phyloP scores from a whole-genome alignment of 2,797 vertebrate genomes.

The Cynopterus sphinx region DNA sequence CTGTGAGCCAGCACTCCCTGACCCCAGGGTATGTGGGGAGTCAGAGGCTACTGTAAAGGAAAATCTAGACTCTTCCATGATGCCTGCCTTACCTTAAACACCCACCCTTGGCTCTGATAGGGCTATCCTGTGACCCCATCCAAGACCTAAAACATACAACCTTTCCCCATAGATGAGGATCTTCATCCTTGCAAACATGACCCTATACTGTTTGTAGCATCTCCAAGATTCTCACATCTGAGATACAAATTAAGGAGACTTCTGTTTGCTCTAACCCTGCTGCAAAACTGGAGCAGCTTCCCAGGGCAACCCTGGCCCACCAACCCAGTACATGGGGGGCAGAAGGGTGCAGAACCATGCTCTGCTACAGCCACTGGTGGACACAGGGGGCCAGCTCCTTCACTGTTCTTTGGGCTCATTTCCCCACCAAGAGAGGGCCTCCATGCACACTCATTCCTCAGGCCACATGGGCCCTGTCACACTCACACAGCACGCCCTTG shows the following conservation, averaged over 20 bases:
- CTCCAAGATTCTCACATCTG: constrained; percentile 37
- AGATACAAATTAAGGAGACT: constrained; percentile 36
- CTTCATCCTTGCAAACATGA: constrained; percentile 40
- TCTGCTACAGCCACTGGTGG: constrained; percentile 32
- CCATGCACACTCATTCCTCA: constrained; percentile 77
- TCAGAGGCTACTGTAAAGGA: constrained; percentile 24
- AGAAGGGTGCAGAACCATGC: constrained; percentile 12
- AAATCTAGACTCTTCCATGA: background rate
- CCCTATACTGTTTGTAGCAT: background rate
- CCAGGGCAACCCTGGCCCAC: constrained; percentile 20
- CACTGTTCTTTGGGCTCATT: constrained; percentile 47
- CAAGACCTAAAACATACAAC: constrained; percentile 22
- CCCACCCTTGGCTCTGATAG: background rate
- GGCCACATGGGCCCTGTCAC: constrained; percentile 66
- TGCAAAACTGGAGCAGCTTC: constrained; percentile 33
- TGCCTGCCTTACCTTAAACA: constrained; percentile 24
- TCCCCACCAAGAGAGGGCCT: constrained; percentile 49
- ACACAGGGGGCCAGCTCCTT: constrained; percentile 37
- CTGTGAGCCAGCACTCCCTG: background rate
- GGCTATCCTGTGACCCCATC: constrained; percentile 44
- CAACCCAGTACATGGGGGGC: background rate
- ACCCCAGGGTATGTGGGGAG: background rate
- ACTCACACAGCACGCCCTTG: constrained; percentile 72
- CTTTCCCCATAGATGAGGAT: background rate
- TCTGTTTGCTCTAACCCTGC: constrained; percentile 26